These are phyloP conservation scores for Xiphophorus maculatus DNA, from an alignment of 2,113 vertebrate genomes.

Conservation along the genomic window DNA sequence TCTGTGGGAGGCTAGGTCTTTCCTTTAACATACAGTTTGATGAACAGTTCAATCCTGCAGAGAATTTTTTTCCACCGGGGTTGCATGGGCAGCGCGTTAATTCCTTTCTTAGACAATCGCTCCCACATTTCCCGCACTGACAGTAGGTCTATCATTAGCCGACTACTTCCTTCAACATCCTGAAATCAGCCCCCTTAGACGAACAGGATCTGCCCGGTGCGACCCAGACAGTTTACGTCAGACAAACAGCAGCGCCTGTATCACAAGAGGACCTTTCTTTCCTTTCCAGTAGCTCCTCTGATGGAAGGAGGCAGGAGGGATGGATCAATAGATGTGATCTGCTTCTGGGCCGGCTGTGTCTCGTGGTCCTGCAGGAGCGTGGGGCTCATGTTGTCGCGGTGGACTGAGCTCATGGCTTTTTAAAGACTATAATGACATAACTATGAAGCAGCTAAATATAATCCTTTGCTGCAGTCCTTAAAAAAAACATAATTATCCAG, in stretches of 20 bases:
- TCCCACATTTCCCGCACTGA: slow-evolving; percentile 21
- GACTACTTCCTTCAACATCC: slow-evolving; percentile 61
- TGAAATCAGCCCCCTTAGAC: slow-evolving; percentile 64
- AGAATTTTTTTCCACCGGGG: slow-evolving; percentile 59
- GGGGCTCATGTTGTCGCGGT: slow-evolving; percentile 79
- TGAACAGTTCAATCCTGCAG: slow-evolving; percentile 73
- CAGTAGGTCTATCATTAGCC: slow-evolving; percentile 48
- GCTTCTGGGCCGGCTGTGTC: slow-evolving; percentile 74
- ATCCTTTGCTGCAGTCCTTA: slow-evolving; percentile 78
- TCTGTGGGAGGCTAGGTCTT: slow-evolving; percentile 62
- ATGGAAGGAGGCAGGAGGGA: slow-evolving; percentile 76
- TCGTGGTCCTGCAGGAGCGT: slow-evolving; percentile 66
- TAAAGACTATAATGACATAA: slow-evolving; percentile 79
- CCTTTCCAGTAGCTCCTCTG: slow-evolving; percentile 64
- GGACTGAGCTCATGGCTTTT: slow-evolving; percentile 83
- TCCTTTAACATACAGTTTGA: slow-evolving; percentile 71
- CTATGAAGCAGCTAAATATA: slow-evolving; percentile 82
- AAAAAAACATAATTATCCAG: slow-evolving; percentile 77
- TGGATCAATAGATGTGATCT: slow-evolving; percentile 83
- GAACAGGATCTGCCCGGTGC: slow-evolving; percentile 70
- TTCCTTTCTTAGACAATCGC: slow-evolving; percentile 48
- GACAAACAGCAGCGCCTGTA: slow-evolving; percentile 65
- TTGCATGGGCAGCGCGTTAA: slow-evolving; percentile 58
- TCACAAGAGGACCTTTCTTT: slow-evolving; percentile 65
- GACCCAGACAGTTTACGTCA: slow-evolving; percentile 75